Evolutionary conservation across 2,113 vertebrate genomes (phyloP).

Genomic region (Scalopus aquaticus): DNA sequence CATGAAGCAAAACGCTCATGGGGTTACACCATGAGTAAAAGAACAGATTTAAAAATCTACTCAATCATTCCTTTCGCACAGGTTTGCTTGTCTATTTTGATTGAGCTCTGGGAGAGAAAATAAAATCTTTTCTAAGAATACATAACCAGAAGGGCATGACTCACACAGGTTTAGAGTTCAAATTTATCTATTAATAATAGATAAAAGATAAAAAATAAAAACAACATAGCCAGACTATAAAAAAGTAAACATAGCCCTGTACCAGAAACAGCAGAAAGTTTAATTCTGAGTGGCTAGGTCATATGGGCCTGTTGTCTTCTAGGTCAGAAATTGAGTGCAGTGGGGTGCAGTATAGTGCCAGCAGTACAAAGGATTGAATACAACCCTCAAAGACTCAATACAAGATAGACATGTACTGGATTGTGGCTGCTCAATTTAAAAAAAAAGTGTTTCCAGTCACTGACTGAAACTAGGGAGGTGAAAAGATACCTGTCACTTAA

Average conservation of each 20-base stretch:
- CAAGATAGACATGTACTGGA: background rate
- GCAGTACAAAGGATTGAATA: background rate
- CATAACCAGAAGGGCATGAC: background rate
- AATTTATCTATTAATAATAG: background rate
- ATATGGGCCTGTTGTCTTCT: background rate
- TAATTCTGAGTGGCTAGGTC: background rate
- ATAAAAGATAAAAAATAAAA: background rate
- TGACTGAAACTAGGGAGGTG: background rate
- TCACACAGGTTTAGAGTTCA: background rate
- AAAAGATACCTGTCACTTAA: too few relatives aligned
- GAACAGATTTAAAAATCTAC: background rate
- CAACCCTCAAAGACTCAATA: background rate
- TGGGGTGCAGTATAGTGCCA: background rate
- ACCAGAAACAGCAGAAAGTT: background rate
- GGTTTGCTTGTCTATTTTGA: background rate
- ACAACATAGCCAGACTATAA: background rate
- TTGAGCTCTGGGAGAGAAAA: background rate
- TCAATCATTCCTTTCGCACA: background rate
- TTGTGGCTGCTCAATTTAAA: background rate
- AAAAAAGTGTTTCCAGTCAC: background rate
- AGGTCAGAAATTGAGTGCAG: background rate
- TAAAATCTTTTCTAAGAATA: slow-evolving; percentile 5
- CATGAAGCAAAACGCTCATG: background rate
- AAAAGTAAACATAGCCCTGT: background rate
- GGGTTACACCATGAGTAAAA: background rate